phyloP scores from a whole-genome alignment of 2,113 vertebrate genomes.

The Triplophysa tibetana region DNA sequence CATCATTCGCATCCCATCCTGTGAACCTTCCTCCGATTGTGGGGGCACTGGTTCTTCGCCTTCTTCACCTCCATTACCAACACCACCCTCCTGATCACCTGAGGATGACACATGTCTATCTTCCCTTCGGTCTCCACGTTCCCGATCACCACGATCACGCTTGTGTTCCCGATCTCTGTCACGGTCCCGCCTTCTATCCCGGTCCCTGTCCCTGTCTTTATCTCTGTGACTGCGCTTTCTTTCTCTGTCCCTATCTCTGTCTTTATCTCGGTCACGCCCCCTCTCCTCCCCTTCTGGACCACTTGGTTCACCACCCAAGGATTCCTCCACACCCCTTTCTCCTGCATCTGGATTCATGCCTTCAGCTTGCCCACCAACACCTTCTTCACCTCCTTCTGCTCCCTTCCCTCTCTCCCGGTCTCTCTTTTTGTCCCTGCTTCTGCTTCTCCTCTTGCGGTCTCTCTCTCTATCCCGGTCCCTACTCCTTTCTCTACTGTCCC shows the following conservation, averaged over 20 bases:
- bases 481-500: slow-evolving; percentile 70
- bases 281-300: slow-evolving; percentile 77
- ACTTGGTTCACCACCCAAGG: slow-evolving; percentile 55
- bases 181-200: slow-evolving; percentile 72
- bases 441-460: slow-evolving; percentile 72
- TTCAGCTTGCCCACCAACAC: slow-evolving; percentile 55
- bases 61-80: slow-evolving; percentile 65
- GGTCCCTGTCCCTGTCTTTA: slow-evolving; percentile 72
- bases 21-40: slow-evolving; percentile 75
- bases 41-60: slow-evolving; percentile 59
- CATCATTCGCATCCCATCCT: slow-evolving; percentile 79
- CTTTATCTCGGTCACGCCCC: slow-evolving; percentile 65
- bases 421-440: slow-evolving; percentile 74
- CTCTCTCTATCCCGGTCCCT: slow-evolving; percentile 65
- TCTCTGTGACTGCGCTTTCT: slow-evolving; percentile 71
- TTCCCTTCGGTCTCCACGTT: slow-evolving; percentile 75
- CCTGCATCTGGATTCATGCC: slow-evolving; percentile 56
- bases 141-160: slow-evolving; percentile 72
- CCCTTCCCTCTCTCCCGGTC: slow-evolving; percentile 79
- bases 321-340: slow-evolving; percentile 58
- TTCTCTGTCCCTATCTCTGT: slow-evolving; percentile 73
- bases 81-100: slow-evolving; percentile 71
- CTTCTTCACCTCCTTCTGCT: slow-evolving; percentile 70
- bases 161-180: slow-evolving; percentile 81
- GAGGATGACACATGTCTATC: slow-evolving; percentile 65